Percentiles rank a stretch among this genome's conserved stretches.
Conservation (phyloP, 1,140 invertebrate genomes). For the Rhagoletis pomonella region DNA sequence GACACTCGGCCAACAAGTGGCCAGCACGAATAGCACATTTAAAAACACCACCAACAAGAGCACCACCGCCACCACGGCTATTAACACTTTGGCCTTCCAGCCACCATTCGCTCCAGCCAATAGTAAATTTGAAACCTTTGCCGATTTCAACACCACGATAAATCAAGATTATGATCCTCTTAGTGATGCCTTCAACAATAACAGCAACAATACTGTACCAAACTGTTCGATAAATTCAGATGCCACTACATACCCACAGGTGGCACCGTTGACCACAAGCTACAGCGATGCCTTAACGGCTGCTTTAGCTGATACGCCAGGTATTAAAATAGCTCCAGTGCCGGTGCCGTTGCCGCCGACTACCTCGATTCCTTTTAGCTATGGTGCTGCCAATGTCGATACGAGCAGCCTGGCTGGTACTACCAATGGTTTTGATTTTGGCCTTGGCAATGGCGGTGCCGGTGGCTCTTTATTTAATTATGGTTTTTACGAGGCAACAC, state of each 20-base stretch:
- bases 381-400: background rate
- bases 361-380: constrained; percentile 48
- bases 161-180: background rate
- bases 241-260: background rate
- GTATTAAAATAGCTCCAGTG: constrained; percentile 60
- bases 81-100: background rate
- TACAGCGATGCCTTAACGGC: constrained; percentile 69
- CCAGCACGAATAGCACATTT: background rate
- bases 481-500: constrained; percentile 59
- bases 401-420: background rate
- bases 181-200: background rate
- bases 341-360: background rate
- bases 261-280: constrained; percentile 61
- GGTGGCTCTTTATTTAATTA: constrained; percentile 41
- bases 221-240: background rate
- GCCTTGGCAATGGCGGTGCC: background rate
- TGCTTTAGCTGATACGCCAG: constrained; percentile 68
- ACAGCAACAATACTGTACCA: constrained; percentile 13
- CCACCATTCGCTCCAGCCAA: background rate
- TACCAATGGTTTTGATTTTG: background rate
- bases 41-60: background rate
- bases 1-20: constrained; percentile 59
- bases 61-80: background rate
- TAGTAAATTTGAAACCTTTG: background rate
- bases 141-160: background rate